Percentiles rank a stretch among this genome's conserved stretches.
These are phyloP conservation scores for Leptobrachium leishanense DNA, from an alignment of 2,113 vertebrate species.

Conservation along the genomic window DNA sequence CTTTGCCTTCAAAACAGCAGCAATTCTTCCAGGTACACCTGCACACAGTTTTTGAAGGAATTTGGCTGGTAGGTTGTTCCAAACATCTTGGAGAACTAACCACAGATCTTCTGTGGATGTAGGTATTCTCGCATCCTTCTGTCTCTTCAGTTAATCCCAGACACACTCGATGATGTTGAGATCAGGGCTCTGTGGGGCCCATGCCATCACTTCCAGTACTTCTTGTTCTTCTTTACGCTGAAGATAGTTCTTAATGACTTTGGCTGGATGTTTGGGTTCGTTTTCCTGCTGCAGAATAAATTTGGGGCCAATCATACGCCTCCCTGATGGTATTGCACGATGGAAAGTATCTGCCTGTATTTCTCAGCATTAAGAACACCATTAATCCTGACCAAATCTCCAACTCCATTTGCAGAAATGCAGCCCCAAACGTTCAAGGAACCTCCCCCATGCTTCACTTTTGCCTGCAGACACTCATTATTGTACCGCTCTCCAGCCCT, in stretches of 20 bases:
- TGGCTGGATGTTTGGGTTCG: background rate
- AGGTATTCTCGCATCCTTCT: too few species aligned
- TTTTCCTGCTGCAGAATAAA: background rate
- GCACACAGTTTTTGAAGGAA: background rate
- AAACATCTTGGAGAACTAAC: background rate
- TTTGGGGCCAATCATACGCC: background rate
- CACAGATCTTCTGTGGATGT: background rate
- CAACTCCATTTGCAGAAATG: background rate
- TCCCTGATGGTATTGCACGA: background rate
- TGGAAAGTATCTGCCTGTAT: background rate
- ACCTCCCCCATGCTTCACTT: background rate
- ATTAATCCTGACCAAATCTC: background rate
- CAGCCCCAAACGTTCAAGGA: background rate
- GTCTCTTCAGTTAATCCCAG: too few species aligned
- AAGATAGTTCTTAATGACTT: background rate
- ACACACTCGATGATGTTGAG: too few species aligned
- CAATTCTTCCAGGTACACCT: background rate
- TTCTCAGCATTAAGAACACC: conserved; percentile 8
- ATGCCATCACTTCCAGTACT: background rate
- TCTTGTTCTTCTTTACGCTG: background rate
- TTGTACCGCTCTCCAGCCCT: background rate
- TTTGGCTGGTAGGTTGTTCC: background rate
- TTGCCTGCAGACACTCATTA: background rate
- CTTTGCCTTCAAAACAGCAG: background rate
- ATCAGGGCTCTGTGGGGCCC: too few species aligned